phyloP scores from a whole-genome alignment of 2,888 invertebrate genomes.

The Sialis lutaria region DNA sequence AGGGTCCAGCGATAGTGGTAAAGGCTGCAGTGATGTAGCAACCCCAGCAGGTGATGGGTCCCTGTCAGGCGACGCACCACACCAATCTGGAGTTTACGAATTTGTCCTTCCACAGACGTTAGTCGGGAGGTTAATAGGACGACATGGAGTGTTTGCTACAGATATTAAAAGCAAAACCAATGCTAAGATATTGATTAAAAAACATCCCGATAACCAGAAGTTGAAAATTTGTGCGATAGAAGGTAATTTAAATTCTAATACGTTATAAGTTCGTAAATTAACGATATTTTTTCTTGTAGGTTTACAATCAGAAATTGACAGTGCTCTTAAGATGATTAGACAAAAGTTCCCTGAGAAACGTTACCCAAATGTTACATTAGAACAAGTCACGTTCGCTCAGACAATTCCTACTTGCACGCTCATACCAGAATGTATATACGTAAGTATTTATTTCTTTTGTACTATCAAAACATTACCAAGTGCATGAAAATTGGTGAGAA shows the following conservation, averaged over 20 bases:
- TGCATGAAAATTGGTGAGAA: too few relatives aligned
- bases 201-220: conserved; percentile 54
- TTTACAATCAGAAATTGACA: conserved; percentile 56
- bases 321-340: conserved; percentile 69
- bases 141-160: conserved; percentile 64
- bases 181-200: conserved; percentile 61
- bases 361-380: conserved; percentile 64
- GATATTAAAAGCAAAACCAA: conserved; percentile 61
- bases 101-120: conserved; percentile 57
- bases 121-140: conserved; percentile 78
- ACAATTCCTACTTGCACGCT: conserved; percentile 20
- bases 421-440: conserved; percentile 37
- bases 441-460: conserved; percentile 19
- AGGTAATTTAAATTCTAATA: too few relatives aligned
- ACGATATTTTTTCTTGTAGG: too few relatives aligned
- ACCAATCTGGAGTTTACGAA: conserved; percentile 39
- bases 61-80: conserved; percentile 11
- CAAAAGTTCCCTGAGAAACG: conserved; percentile 67
- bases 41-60: conserved; percentile 39
- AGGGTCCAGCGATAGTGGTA: conserved; percentile 72
- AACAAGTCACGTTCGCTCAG: conserved; percentile 29
- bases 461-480: too few relatives aligned
- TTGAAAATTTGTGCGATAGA: conserved; percentile 72
- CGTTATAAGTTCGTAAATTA: too few relatives aligned
- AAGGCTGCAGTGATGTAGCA: conserved; percentile 56